Evolutionary conservation across 2,888 invertebrate species (phyloP), one percentile per base, ranked within the genome.

Genomic region (Adela reaumurella): DNA sequence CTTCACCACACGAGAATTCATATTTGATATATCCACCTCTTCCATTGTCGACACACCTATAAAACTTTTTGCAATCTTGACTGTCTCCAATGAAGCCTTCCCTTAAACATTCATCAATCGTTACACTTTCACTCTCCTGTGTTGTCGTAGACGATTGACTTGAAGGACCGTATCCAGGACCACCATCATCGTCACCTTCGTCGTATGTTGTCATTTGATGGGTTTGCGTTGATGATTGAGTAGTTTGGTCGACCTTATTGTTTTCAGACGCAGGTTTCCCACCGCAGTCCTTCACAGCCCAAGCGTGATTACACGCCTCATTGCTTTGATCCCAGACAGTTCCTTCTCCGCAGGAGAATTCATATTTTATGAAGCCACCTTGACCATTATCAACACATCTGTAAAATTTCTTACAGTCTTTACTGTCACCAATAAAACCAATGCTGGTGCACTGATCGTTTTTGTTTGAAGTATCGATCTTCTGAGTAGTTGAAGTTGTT

Each of bases 11-110:
- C 16, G 70, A 70, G 60, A 89, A 91, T 48, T 88, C 84, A 60
- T 87, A 86, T 67, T 81, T 84, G 49, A 69, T 83, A 57, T 73
- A 87, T 14, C 80, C 74, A 50, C 82, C 82, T 43, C 77, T 68
- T 1, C 82, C 83, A 59, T 82, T 74, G 49, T 74, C 70, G 17
- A 89, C 88, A 65, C 90, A 90, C 55, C 89, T 78, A 61, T 88
- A 87, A 69, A 90, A 90, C 61, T 86, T 87, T 48, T 76, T 83
- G 59, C 90, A 90, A 60, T 89, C 81, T 46, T 73, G 68, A 19
- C 80, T 70, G 65, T 90, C 83, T 16, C 84, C 83, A 62, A 84
- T 81, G 67, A 88, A 90, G 46, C 90, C 90, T 64, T 86, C 86
- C 55, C 67, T 64, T 46, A 66, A 65, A 59, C 88, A 88, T 49